Evolutionary conservation across 2,888 invertebrate species (phyloP).

Genomic region (Drosophila bunnanda): DNA sequence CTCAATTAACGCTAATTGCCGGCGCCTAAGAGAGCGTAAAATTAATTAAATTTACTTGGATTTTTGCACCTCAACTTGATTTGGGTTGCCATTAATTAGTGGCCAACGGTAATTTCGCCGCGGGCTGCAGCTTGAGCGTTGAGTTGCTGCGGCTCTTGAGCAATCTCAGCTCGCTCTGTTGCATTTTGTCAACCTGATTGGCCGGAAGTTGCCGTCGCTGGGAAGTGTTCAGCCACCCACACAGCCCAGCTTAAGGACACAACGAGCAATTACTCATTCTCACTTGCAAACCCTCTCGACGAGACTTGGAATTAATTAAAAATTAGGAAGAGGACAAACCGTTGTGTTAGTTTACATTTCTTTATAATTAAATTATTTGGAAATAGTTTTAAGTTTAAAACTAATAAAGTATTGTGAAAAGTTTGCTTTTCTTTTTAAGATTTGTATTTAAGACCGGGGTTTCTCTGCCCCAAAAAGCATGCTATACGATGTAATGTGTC

Average conservation of each 20-base stretch:
- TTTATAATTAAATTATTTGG: background rate
- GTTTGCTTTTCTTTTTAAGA: no score
- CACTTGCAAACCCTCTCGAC: background rate
- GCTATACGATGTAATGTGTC: background rate
- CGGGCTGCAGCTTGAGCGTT: conserved; percentile 43
- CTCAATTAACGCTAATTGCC: conserved; percentile 36
- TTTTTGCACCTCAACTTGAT: conserved; percentile 63
- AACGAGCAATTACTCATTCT: conserved; percentile 28
- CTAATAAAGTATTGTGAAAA: no score
- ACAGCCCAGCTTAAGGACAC: conserved; percentile 3
- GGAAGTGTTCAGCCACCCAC: conserved; percentile 65
- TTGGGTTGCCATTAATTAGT: conserved; percentile 69
- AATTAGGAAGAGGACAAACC: conserved; percentile 14
- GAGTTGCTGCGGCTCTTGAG: conserved; percentile 75
- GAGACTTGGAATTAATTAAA: conserved; percentile 54
- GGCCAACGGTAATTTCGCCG: conserved; percentile 63
- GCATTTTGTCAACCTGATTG: conserved; percentile 72
- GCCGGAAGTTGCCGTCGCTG: conserved; percentile 73
- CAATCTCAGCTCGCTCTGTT: conserved; percentile 48
- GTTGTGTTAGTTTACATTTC: background rate
- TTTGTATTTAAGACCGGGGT: no score
- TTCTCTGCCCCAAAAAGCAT: background rate
- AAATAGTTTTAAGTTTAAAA: background rate
- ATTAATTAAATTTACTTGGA: conserved; percentile 73
- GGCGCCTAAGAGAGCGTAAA: conserved; percentile 65